These are phyloP conservation scores for Drosophila takahashii DNA, from an alignment of 1,140 invertebrate genomes.

Conservation along the genomic window DNA sequence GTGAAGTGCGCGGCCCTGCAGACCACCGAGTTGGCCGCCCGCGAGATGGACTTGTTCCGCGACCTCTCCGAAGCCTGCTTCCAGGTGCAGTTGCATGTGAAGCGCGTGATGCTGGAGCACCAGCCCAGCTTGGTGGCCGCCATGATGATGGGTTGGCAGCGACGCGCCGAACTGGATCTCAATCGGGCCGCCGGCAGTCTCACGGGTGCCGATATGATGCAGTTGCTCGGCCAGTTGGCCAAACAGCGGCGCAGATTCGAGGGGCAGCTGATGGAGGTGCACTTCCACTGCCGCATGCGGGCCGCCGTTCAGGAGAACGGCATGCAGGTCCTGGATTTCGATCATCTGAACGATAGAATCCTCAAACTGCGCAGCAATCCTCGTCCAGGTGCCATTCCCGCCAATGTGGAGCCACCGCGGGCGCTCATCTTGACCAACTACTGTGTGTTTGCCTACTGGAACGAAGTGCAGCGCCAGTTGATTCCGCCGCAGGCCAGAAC, in stretches of 20 bases:
- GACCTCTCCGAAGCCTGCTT: conserved; percentile 87
- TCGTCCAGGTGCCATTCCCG: conserved; percentile 88
- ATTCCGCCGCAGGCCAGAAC: background rate
- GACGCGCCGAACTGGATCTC: conserved; percentile 87
- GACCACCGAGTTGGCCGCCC: conserved; percentile 88
- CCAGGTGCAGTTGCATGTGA: conserved; percentile 45
- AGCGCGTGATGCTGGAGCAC: conserved; percentile 86
- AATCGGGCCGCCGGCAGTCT: conserved; percentile 86
- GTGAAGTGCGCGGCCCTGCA: conserved; percentile 86
- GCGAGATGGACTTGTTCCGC: conserved; percentile 89
- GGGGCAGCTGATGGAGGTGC: conserved; percentile 5
- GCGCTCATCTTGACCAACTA: conserved; percentile 54
- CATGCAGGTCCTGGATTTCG: conserved; percentile 40
- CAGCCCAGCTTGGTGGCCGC: conserved; percentile 86
- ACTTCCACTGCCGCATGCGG: conserved; percentile 19
- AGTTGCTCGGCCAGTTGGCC: conserved; percentile 87
- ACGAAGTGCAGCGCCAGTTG: conserved; percentile 45
- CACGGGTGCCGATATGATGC: conserved; percentile 88
- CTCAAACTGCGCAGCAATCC: background rate
- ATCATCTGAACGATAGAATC: conserved; percentile 19
- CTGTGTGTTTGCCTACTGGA: conserved; percentile 48
- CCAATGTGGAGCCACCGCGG: conserved; percentile 85
- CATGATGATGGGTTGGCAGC: conserved; percentile 85
- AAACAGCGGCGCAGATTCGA: conserved; percentile 55
- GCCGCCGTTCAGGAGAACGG: conserved; percentile 36